Conservation (phyloP, 2,888 invertebrate genomes). For the Epistrophe grossulariae region DNA sequence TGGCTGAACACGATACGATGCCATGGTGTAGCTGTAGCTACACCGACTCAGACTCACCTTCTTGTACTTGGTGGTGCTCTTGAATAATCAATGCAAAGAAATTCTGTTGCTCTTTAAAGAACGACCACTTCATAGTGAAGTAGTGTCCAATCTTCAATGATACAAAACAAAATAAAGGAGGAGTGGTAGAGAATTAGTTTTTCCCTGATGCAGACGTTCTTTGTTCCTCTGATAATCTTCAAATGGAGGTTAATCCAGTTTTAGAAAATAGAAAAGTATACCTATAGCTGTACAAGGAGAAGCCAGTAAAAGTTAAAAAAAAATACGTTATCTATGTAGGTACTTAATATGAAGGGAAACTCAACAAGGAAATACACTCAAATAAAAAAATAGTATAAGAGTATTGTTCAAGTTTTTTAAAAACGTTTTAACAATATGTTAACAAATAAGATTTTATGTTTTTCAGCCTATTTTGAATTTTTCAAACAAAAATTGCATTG, state of each 20-base stretch:
- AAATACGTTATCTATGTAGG: background rate
- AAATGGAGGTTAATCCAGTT: slow-evolving; percentile 54
- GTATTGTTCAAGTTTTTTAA: no score
- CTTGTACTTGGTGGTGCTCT: slow-evolving; percentile 14
- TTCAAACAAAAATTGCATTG: no score
- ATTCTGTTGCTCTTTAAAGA: slow-evolving; percentile 22
- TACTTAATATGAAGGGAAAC: background rate
- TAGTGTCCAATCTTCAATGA: background rate
- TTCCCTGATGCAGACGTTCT: slow-evolving; percentile 31
- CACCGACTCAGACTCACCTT: background rate
- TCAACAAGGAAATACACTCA: background rate
- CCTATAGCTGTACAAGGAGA: background rate
- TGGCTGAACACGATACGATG: no score
- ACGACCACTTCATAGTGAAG: slow-evolving; percentile 43
- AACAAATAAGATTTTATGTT: no score
- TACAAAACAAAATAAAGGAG: slow-evolving; percentile 6
- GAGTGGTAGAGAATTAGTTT: slow-evolving; percentile 28
- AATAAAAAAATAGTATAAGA: background rate
- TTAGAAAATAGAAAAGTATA: slow-evolving; percentile 35
- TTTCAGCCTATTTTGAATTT: no score
- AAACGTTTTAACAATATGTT: no score
- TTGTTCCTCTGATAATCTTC: slow-evolving; percentile 36
- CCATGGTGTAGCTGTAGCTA: no score
- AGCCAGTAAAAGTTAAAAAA: background rate
- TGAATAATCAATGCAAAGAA: slow-evolving; percentile 47